These are phyloP conservation scores for Phaenicophaeus curvirostris DNA, from an alignment of 2,797 vertebrate genomes.

Conservation along the genomic window DNA sequence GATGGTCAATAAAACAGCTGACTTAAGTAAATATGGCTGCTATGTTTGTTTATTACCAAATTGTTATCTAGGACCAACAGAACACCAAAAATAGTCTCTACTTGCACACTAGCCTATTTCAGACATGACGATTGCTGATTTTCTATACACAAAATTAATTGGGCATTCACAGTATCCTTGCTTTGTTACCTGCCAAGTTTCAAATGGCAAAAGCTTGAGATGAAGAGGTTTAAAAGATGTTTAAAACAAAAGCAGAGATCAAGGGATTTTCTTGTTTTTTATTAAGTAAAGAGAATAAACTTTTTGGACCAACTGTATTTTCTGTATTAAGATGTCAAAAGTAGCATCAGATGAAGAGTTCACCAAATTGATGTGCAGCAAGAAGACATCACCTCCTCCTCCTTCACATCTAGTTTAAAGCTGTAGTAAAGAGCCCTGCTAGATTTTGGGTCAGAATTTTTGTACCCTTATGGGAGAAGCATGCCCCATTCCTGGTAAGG, in stretches of 20 bases:
- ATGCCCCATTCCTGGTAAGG: too few species aligned
- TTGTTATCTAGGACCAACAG: background rate
- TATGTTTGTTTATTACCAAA: background rate
- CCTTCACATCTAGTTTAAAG: too few species aligned
- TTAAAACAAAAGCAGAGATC: background rate
- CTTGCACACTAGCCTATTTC: background rate
- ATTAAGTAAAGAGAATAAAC: background rate
- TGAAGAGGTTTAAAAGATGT: background rate
- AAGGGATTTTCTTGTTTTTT: background rate
- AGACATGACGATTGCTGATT: background rate
- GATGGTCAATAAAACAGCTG: background rate
- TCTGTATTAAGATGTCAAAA: background rate
- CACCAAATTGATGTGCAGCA: background rate
- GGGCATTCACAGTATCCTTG: background rate
- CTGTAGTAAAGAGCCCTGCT: too few species aligned
- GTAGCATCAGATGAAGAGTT: background rate
- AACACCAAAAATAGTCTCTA: background rate
- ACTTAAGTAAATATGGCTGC: background rate
- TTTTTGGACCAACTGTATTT: background rate
- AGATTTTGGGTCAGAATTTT: too few species aligned
- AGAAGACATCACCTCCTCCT: background rate
- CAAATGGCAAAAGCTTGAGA: background rate
- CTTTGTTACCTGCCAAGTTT: background rate
- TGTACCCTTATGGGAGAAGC: too few species aligned
- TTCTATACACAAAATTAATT: background rate